Evolutionary conservation across 2,888 invertebrate species (phyloP), one percentile per base, ranked within the genome.

Genomic region (Hypercompe scribonia): DNA sequence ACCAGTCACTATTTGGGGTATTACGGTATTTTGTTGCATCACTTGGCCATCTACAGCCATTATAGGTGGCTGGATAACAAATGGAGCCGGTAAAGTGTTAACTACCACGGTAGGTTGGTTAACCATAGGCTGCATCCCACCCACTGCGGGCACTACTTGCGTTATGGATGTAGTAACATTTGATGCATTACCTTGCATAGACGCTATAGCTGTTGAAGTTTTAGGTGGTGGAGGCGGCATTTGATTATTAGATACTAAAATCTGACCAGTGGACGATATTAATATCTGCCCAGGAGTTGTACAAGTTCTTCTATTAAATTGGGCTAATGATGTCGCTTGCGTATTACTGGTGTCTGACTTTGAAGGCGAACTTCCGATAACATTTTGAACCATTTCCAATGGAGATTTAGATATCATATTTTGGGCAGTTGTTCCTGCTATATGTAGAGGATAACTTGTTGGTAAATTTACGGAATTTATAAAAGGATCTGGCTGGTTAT

Each of bases 91-190:
- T 78, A 98, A 92, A 0, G 98, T 97, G 87, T 98, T 98, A 1
- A 98, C 97, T 10, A 98, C 96, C 0, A 98, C 97, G 0, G 98
- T 97, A 42, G 97, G 97, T 87, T 97, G 97, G 42, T 97, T 97
- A 3, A 97, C 96, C 31, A 97, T 96, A 8, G 97, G 96, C 81
- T 97, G 97, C 2, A 96, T 96, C 2, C 96, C 96, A 0, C 96
- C 96, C 0, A 96, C 96, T 0, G 97, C 96, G 2, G 97, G 97
- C 61, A 97, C 96, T 0, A 97, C 97, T 90, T 97, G 97, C 18
- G 96, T 96, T 13, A 97, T 96, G 0, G 97, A 96, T 0, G 96
- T 96, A 1, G 96, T 97, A 2, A 97, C 97, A 83, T 96, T 97
- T 0, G 97, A 97, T 2, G 96, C 95, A 90, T 96, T 96, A n/a